A percentile compares a stretch with the other conserved stretches of the same genome.
Conservation (phyloP, 2,888 invertebrate species). For the Sphaerophoria taeniata region DNA sequence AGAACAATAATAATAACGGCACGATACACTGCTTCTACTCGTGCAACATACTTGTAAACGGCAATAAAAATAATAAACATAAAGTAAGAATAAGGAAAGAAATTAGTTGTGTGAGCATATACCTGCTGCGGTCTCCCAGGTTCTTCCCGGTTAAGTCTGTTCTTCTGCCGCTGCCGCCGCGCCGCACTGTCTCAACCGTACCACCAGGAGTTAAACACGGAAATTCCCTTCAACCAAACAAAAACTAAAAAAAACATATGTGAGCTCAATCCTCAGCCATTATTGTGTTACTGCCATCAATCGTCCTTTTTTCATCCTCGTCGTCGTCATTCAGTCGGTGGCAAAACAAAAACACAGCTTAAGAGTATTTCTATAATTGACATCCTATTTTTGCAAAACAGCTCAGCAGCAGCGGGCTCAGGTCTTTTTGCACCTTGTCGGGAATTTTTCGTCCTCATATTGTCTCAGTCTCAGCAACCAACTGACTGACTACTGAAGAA, state of each 20-base stretch:
- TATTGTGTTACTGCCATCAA: slow-evolving; percentile 44
- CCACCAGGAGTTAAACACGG: slow-evolving; percentile 70
- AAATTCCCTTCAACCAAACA: slow-evolving; percentile 55
- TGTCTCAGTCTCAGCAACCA: background rate
- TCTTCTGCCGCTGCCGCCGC: background rate
- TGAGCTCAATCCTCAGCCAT: slow-evolving; percentile 28
- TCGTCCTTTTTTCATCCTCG: too few relatives aligned
- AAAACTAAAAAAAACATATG: slow-evolving; percentile 25
- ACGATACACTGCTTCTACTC: slow-evolving; percentile 35
- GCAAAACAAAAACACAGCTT: slow-evolving; percentile 63
- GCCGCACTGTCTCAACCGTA: slow-evolving; percentile 32
- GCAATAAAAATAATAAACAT: slow-evolving; percentile 72
- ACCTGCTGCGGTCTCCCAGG: slow-evolving; percentile 67
- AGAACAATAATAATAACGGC: slow-evolving; percentile 25
- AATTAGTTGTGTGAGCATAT: slow-evolving; percentile 32
- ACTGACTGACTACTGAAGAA: background rate
- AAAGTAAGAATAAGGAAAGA: slow-evolving; percentile 25
- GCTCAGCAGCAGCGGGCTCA: slow-evolving; percentile 36
- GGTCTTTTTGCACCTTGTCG: slow-evolving; percentile 20
- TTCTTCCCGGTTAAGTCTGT: slow-evolving; percentile 38
- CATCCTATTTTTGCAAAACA: slow-evolving; percentile 74
- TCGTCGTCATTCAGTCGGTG: too few relatives aligned
- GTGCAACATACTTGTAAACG: slow-evolving; percentile 45
- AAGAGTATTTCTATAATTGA: slow-evolving; percentile 75
- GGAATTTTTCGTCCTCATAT: background rate